phyloP scores from a whole-genome alignment of 2,797 vertebrate species.

The Schizothorax lantsangensis region DNA sequence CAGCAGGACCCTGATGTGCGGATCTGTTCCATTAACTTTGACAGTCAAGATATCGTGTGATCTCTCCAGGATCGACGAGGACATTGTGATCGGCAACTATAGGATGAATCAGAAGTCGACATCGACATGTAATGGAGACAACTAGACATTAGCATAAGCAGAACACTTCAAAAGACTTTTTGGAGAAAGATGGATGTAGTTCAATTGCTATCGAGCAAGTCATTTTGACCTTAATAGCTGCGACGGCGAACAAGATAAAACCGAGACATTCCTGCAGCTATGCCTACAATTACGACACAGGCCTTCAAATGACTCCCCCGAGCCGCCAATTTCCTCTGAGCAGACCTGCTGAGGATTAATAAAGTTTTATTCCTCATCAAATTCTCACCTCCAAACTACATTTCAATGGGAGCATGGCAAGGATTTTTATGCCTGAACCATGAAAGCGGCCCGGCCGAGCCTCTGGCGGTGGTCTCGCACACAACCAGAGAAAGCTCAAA shows the following conservation, averaged over 20 bases:
- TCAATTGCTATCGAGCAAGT: constrained; percentile 64
- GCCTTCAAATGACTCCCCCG: constrained; percentile 30
- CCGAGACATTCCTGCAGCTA: constrained; percentile 54
- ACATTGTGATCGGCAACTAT: constrained; percentile 63
- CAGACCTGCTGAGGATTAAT: constrained; percentile 60
- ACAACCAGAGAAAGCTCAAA: constrained; percentile 30
- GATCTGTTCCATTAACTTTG: constrained; percentile 55
- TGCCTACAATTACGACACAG: constrained; percentile 65
- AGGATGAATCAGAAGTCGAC: constrained; percentile 16
- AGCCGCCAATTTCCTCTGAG: constrained; percentile 56
- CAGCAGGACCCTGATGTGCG: constrained; percentile 57
- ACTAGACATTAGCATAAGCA: constrained; percentile 63
- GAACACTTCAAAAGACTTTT: constrained; percentile 57
- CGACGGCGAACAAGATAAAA: constrained; percentile 49
- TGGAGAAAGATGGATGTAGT: constrained; percentile 61
- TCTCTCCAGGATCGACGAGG: constrained; percentile 55
- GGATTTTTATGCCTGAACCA: constrained; percentile 49
- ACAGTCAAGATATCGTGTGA: constrained; percentile 62
- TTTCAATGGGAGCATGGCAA: constrained; percentile 50
- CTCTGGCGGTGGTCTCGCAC: constrained; percentile 18
- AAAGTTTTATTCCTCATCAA: constrained; percentile 56
- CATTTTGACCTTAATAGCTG: constrained; percentile 62
- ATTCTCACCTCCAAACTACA: constrained; percentile 41
- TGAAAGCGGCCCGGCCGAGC: constrained; percentile 40
- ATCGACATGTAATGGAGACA: constrained; percentile 50